A percentile compares a stretch with the other conserved stretches of the same genome.
Conservation (phyloP, 2,113 vertebrate genomes). For the Melanotaenia duboulayi region DNA sequence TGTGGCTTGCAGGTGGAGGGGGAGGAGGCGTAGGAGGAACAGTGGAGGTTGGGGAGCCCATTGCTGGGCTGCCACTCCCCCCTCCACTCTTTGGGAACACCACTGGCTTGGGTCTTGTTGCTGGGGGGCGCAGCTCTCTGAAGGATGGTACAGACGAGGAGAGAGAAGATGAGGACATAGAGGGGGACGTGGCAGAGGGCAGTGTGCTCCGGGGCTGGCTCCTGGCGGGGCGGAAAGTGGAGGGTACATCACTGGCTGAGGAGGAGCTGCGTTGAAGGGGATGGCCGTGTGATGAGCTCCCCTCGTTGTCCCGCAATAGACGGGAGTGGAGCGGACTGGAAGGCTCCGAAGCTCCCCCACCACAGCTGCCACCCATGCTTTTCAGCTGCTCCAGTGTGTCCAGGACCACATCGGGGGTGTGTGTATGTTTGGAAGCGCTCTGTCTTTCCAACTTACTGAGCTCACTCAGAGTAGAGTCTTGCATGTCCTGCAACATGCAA, state of each 20-base stretch:
- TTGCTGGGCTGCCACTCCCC: conserved; percentile 84
- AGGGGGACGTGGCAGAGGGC: conserved; percentile 71
- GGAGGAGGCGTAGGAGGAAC: conserved; percentile 80
- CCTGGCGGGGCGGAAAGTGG: conserved; percentile 91
- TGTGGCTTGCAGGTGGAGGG: conserved; percentile 79
- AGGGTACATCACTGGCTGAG: conserved; percentile 92
- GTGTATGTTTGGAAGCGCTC: conserved; percentile 91
- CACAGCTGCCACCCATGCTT: conserved; percentile 76
- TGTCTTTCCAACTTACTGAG: conserved; percentile 93
- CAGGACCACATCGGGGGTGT: conserved; percentile 94
- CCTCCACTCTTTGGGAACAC: conserved; percentile 91
- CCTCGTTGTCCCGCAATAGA: conserved; percentile 90
- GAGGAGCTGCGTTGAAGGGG: conserved; percentile 95
- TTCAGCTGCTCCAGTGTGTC: conserved; percentile 98
- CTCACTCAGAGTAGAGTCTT: conserved; percentile 93
- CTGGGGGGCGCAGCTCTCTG: conserved; percentile 88
- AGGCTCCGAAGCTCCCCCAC: conserved; percentile 89
- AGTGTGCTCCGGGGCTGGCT: conserved; percentile 80
- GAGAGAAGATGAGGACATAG: conserved; percentile 71
- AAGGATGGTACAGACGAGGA: conserved; percentile 78
- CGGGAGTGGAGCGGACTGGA: conserved; percentile 97
- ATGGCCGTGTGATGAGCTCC: conserved; percentile 82
- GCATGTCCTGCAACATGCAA: conserved; percentile 87
- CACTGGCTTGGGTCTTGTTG: conserved; percentile 92
- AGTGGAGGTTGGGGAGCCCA: conserved; percentile 85